Evolutionary conservation across 2,113 vertebrate genomes (phyloP).

Genomic region (Pseudorasbora parva): DNA sequence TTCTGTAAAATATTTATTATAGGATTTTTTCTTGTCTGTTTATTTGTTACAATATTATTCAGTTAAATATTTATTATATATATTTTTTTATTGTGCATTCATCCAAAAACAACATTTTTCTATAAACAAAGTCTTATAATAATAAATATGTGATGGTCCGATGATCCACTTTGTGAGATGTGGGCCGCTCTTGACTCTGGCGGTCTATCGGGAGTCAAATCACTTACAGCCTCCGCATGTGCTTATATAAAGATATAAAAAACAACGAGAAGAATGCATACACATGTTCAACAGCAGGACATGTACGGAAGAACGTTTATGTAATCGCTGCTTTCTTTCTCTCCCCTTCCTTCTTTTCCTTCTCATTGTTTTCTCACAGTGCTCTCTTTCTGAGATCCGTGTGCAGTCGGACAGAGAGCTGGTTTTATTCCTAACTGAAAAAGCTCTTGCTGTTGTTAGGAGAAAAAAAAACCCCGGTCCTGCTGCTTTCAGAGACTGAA

Average conservation of each 20-base stretch:
- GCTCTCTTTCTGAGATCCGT: neutral
- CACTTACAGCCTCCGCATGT: neutral
- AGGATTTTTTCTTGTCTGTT: no score
- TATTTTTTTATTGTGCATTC: neutral
- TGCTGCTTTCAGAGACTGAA: conserved; percentile 17
- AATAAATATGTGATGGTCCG: no score
- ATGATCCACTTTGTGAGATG: neutral
- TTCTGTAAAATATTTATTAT: no score
- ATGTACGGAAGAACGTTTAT: neutral
- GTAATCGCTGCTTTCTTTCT: neutral
- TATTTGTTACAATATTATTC: no score
- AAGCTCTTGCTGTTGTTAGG: conserved; percentile 14
- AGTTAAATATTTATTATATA: neutral
- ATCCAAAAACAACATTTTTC: no score
- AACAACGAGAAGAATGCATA: neutral
- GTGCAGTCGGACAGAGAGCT: conserved; percentile 8
- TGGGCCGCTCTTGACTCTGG: neutral
- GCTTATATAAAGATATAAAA: neutral
- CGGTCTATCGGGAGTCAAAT: neutral
- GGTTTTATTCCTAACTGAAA: conserved; percentile 23
- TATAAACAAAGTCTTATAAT: no score
- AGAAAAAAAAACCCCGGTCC: neutral
- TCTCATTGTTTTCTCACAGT: conserved; percentile 3
- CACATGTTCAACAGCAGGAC: neutral
- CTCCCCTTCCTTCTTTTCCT: neutral